Conservation (phyloP, 2,113 vertebrate genomes). For the Danio rerio region DNA sequence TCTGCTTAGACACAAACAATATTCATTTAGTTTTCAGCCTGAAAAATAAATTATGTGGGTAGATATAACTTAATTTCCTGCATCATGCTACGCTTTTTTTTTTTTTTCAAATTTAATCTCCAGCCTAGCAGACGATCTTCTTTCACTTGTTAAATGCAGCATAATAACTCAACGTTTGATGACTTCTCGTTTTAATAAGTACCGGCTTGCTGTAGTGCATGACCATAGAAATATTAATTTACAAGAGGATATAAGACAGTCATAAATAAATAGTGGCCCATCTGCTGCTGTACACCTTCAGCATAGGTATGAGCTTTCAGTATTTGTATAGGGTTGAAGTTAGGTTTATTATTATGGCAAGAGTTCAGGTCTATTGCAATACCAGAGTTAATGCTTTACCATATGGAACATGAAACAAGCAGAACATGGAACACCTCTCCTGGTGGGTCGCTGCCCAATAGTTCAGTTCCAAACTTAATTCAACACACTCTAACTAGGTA, state of each 20-base stretch:
- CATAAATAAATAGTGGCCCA: constrained; percentile 72
- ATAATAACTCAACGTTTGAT: constrained; percentile 79
- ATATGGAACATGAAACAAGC: background rate
- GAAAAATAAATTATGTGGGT: constrained; percentile 80
- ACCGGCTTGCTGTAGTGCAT: constrained; percentile 74
- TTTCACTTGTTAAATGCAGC: constrained; percentile 79
- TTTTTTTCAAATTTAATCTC: constrained; percentile 74
- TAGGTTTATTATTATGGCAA: background rate
- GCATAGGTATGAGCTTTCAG: constrained; percentile 48
- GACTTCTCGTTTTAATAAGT: constrained; percentile 81
- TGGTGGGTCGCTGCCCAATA: background rate
- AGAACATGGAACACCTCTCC: background rate
- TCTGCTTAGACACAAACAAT: constrained; percentile 80
- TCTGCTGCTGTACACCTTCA: constrained; percentile 70
- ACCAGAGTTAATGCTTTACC: background rate
- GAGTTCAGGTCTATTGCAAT: background rate
- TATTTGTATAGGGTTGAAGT: background rate
- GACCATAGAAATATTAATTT: constrained; percentile 72
- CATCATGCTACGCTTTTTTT: constrained; percentile 66
- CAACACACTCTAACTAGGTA: background rate
- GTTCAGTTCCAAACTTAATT: background rate
- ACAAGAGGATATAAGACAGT: constrained; percentile 67
- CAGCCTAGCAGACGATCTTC: constrained; percentile 75
- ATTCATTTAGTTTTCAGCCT: constrained; percentile 78
- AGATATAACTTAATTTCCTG: constrained; percentile 84